Conservation (phyloP, 2,888 invertebrate species). For the Allophyes oxyacanthae region DNA sequence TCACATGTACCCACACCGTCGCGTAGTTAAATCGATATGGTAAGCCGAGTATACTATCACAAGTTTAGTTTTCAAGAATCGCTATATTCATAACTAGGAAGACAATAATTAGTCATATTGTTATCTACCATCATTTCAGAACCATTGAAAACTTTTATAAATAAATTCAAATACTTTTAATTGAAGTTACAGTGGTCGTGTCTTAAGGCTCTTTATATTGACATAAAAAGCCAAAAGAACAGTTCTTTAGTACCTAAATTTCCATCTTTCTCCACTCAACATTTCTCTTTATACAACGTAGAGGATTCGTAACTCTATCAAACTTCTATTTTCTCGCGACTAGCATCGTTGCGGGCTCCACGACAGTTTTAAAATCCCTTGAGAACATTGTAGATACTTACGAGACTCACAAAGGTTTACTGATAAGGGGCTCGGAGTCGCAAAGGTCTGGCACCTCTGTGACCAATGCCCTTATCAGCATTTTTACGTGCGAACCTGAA, state of each 20-base stretch:
- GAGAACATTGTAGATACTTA: conserved; percentile 4
- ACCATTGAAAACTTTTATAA: too few species aligned
- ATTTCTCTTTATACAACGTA: not conserved
- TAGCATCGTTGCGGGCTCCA: not conserved
- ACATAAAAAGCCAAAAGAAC: too few species aligned
- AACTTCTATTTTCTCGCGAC: not conserved
- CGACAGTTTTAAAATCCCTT: not conserved
- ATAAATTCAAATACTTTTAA: too few species aligned
- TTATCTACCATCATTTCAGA: too few species aligned
- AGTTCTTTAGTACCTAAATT: too few species aligned
- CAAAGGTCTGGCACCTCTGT: conserved; percentile 18
- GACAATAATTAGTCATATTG: too few species aligned
- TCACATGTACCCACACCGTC: not conserved
- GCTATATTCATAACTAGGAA: too few species aligned
- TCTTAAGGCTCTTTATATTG: too few species aligned
- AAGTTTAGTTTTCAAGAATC: too few species aligned
- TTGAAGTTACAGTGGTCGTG: too few species aligned
- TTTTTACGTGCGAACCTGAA: conserved; percentile 28
- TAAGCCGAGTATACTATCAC: not conserved
- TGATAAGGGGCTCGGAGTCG: conserved; percentile 21
- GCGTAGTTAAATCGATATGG: conserved; percentile 1
- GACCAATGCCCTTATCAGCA: conserved; percentile 24
- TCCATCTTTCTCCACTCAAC: too few species aligned
- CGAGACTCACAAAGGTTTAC: conserved; percentile 6
- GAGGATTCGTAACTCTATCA: conserved; percentile 1